A percentile compares a stretch with the other conserved stretches of the same genome.
Evolutionary conservation across 2,888 invertebrate species (phyloP).

Genomic region (Melanostoma mellinum): DNA sequence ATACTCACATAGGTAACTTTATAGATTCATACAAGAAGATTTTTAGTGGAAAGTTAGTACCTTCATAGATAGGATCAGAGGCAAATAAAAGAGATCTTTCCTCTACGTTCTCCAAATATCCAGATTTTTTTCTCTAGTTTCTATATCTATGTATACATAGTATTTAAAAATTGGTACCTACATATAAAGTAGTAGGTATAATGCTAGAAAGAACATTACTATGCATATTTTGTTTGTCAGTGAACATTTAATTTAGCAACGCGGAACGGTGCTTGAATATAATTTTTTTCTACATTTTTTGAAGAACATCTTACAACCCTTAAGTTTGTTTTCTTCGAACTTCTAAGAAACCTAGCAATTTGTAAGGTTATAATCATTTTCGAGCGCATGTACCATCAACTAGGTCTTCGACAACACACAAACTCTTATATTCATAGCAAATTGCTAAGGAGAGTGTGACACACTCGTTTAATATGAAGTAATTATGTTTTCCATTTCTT

Average conservation of each 20-base stretch:
- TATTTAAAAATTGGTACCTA: too few relatives aligned
- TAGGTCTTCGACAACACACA: slow-evolving; percentile 19
- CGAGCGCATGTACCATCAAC: slow-evolving; percentile 35
- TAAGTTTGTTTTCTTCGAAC: not conserved
- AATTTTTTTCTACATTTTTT: not conserved
- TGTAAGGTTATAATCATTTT: slow-evolving; percentile 55
- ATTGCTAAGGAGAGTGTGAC: slow-evolving; percentile 51
- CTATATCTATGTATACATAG: too few relatives aligned
- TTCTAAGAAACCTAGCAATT: slow-evolving; percentile 43
- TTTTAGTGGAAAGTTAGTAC: too few relatives aligned
- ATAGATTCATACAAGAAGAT: too few relatives aligned
- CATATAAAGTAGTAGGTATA: too few relatives aligned
- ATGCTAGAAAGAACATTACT: too few relatives aligned
- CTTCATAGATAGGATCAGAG: too few relatives aligned
- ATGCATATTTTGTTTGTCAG: slow-evolving; percentile 8
- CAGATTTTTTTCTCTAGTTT: too few relatives aligned
- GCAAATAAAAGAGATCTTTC: too few relatives aligned
- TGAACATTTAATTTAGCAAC: slow-evolving; percentile 1
- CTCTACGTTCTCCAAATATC: too few relatives aligned
- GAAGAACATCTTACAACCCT: not conserved
- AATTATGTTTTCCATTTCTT: slow-evolving; percentile 62
- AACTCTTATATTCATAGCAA: slow-evolving; percentile 6
- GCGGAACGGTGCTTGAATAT: not conserved
- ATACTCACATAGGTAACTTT: too few relatives aligned
- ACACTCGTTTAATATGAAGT: slow-evolving; percentile 60